phyloP scores from a whole-genome alignment of 2,888 invertebrate species.

The Conops quadrifasciatus region DNA sequence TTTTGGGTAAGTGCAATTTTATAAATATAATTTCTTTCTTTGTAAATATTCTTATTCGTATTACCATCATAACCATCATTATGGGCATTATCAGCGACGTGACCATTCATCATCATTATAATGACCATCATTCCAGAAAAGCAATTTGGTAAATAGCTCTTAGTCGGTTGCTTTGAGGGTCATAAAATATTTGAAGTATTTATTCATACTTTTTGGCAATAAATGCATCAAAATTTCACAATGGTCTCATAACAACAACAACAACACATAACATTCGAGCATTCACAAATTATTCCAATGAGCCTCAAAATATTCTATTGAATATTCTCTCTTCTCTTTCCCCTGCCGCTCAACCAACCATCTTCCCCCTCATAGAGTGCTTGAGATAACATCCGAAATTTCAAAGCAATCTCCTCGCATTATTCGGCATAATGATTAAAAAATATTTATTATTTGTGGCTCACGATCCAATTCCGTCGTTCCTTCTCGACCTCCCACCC shows the following conservation, averaged over 20 bases:
- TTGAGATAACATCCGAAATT: no score
- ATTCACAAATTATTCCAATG: not conserved
- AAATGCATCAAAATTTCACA: not conserved
- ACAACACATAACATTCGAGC: slow-evolving; percentile 2
- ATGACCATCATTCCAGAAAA: slow-evolving; percentile 12
- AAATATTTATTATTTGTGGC: no score
- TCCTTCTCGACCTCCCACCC: no score
- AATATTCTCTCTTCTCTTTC: not conserved
- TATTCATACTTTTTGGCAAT: slow-evolving; percentile 8
- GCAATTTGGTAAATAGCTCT: slow-evolving; percentile 21
- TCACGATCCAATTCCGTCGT: no score
- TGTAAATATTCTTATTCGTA: no score
- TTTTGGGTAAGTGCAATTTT: no score
- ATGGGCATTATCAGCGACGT: no score
- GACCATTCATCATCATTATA: not conserved
- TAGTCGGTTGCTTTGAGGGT: slow-evolving; percentile 6
- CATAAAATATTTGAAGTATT: slow-evolving; percentile 22
- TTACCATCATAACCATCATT: not conserved
- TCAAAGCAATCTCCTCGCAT: no score
- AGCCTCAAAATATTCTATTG: not conserved
- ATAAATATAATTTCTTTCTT: no score
- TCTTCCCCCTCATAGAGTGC: no score
- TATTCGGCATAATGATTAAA: no score
- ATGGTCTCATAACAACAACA: not conserved
- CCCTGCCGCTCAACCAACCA: no score